Conservation (phyloP, 2,888 invertebrate genomes). For the Ectropis crepuscularia region DNA sequence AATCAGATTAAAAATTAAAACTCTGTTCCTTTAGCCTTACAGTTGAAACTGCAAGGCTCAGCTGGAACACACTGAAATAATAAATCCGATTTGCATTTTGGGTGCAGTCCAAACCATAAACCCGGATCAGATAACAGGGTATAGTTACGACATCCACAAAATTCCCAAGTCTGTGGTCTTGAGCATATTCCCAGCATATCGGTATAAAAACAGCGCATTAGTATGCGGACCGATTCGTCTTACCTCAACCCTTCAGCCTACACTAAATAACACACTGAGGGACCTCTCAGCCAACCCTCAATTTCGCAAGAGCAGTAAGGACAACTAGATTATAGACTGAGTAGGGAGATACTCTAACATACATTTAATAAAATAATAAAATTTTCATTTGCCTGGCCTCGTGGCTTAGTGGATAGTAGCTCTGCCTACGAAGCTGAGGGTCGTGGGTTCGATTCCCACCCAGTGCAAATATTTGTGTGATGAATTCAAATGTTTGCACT, state of each 20-base stretch:
- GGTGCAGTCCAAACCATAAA: background rate
- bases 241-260: slow-evolving; percentile 32
- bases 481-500: no score
- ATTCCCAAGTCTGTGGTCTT: slow-evolving; percentile 7
- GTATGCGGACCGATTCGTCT: slow-evolving; percentile 37
- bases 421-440: no score
- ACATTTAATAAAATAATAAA: no score
- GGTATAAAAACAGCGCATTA: slow-evolving; percentile 30
- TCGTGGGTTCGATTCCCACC: no score
- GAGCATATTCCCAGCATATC: slow-evolving; percentile 18
- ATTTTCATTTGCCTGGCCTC: no score
- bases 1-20: no score
- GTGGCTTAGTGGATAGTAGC: no score
- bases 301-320: slow-evolving; percentile 9
- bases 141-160: background rate
- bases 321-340: background rate
- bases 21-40: no score
- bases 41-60: no score
- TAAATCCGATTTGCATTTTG: background rate
- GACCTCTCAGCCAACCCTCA: slow-evolving; percentile 24
- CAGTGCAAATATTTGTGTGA: no score
- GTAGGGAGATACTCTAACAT: no score
- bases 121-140: background rate
- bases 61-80: no score
- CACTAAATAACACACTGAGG: slow-evolving; percentile 38